Evolutionary conservation across 2,113 vertebrate genomes (phyloP), one percentile per base, ranked within the genome.

Genomic region (Crypturellus undulatus): DNA sequence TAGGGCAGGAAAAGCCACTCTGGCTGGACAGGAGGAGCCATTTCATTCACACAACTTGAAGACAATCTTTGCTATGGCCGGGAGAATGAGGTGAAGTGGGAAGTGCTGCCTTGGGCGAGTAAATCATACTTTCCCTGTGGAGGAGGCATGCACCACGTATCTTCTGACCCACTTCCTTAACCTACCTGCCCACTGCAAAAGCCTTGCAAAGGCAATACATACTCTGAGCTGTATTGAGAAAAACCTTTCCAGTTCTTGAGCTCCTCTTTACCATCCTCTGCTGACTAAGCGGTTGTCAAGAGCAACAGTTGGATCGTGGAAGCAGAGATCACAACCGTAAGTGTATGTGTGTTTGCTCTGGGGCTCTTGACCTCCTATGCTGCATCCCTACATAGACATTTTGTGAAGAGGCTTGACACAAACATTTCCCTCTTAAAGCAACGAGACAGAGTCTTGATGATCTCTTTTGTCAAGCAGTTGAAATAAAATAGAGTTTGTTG

Each of bases 281-380:
- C 58, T 81, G 86, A 84, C 21, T 63, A 58, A 90, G 69, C 49
- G 71, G 38, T n/a, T 79, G 63, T 59, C 40, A 20, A 54, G 63
- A 67, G 25, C 58, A 65, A 42, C 32, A 2, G 26, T 4, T 36
- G 36, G 16, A 32, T 0, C 0, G 36, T 43, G 45, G 71, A 32
- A 58, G 5, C 7, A 26, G 30, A 4, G n/a, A 34, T 38, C 60
- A 11, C 59, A 78, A 71, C 22, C 3, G 3, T 4, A 26, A 32
- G 10, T 28, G 24, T 3, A 10, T 4, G 10, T 1, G 6, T 12
- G 12, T 14, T 15, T 10, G 2, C 56, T 42, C 59, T 2, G 0
- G 40, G 2, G 0, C 16, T 59, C 38, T 59, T 24, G 43, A 22
- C 4, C 15, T 6, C 0, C 0, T 0, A 1, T 0, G 0, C 30